These are phyloP conservation scores for Campodea augens DNA, from an alignment of 1,140 invertebrate genomes.

Conservation along the genomic window DNA sequence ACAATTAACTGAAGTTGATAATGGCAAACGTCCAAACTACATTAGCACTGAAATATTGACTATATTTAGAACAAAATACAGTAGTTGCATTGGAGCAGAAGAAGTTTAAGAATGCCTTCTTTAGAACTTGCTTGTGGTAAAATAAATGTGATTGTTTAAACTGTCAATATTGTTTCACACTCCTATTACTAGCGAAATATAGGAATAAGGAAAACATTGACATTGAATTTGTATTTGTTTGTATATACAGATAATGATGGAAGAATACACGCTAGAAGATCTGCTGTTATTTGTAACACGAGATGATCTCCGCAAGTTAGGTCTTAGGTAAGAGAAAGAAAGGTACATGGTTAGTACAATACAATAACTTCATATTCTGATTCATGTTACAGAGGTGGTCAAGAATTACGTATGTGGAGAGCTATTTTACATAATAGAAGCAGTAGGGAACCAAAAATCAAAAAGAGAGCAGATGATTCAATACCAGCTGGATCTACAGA, in stretches of 20 bases:
- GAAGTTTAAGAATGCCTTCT: background rate
- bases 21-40: no score
- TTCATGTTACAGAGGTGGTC: slow-evolving; percentile 28
- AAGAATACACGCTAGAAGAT: slow-evolving; percentile 61
- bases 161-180: slow-evolving; percentile 1
- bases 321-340: slow-evolving; percentile 37
- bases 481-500: no score
- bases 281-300: slow-evolving; percentile 47
- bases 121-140: slow-evolving; percentile 10
- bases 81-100: background rate
- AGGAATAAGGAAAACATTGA: no score
- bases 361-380: slow-evolving; percentile 4
- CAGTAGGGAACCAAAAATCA: no score
- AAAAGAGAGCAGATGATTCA: no score
- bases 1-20: no score
- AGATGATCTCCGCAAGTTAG: slow-evolving; percentile 51
- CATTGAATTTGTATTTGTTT: no score
- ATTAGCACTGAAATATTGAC: no score
- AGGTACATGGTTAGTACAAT: slow-evolving; percentile 3
- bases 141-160: slow-evolving; percentile 11
- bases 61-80: no score
- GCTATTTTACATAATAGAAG: no score
- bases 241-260: slow-evolving; percentile 38
- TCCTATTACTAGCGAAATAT: no score
- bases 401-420: slow-evolving; percentile 37